Conservation (phyloP, 2,113 vertebrate species). For the Cynoglossus semilaevis region DNA sequence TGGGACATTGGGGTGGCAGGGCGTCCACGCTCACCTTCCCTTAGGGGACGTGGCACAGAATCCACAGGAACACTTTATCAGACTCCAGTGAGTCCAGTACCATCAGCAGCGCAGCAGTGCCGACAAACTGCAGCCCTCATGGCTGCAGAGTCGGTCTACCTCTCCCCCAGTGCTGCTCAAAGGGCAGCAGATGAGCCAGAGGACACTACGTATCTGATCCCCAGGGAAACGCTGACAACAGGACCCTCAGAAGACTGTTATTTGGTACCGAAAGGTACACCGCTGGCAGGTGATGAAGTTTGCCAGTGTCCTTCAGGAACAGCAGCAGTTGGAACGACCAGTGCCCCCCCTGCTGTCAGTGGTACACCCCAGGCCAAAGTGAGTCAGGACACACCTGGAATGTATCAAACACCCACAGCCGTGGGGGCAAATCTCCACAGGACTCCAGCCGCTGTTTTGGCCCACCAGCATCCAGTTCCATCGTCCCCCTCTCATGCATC, state of each 20-base stretch:
- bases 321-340: slow-evolving; percentile 21
- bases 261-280: slow-evolving; percentile 72
- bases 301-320: slow-evolving; percentile 76
- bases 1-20: slow-evolving; percentile 61
- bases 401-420: slow-evolving; percentile 74
- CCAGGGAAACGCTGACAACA: slow-evolving; percentile 55
- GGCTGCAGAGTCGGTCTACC: slow-evolving; percentile 70
- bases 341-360: slow-evolving; percentile 24
- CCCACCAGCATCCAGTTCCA: slow-evolving; percentile 61
- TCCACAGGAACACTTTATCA: slow-evolving; percentile 63
- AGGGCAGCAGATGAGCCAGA: slow-evolving; percentile 51
- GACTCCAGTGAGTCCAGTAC: slow-evolving; percentile 56
- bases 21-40: slow-evolving; percentile 74
- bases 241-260: slow-evolving; percentile 70
- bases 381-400: slow-evolving; percentile 58
- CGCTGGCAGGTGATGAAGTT: slow-evolving; percentile 69
- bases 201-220: slow-evolving; percentile 68
- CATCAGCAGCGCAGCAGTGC: slow-evolving; percentile 45
- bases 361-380: slow-evolving; percentile 49
- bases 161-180: slow-evolving; percentile 65
- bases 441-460: slow-evolving; percentile 50
- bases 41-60: slow-evolving; percentile 64
- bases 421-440: slow-evolving; percentile 56
- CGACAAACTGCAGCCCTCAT: slow-evolving; percentile 54
- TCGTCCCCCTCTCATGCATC: slow-evolving; percentile 51